Percentiles rank a stretch among this genome's conserved stretches.
Conservation (phyloP, 2,113 vertebrate genomes). For the Protobothrops mucrosquamatus region DNA sequence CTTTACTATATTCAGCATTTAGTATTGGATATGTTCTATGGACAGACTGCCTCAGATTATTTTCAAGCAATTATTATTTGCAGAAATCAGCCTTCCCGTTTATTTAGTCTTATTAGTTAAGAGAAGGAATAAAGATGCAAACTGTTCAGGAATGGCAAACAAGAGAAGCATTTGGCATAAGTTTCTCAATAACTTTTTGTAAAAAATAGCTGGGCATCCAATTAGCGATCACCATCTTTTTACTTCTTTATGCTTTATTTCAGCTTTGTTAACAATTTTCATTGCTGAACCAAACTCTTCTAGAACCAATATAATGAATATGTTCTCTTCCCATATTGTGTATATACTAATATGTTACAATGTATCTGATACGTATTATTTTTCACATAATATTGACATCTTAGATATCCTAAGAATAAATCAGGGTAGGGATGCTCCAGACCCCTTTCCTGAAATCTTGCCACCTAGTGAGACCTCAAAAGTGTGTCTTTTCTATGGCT, state of each 20-base stretch:
- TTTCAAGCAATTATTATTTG: background rate
- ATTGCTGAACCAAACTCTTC: background rate
- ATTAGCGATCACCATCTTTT: background rate
- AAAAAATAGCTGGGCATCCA: background rate
- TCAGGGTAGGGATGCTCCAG: background rate
- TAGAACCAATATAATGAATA: background rate
- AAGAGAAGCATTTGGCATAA: background rate
- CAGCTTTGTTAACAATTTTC: background rate
- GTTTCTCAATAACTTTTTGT: background rate
- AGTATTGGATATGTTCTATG: background rate
- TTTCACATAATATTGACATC: background rate
- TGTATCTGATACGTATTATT: background rate
- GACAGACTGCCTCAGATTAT: background rate
- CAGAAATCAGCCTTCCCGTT: background rate
- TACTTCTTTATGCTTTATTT: background rate
- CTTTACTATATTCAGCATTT: background rate
- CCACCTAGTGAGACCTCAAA: background rate
- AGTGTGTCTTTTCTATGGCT: background rate
- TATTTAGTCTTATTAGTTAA: background rate
- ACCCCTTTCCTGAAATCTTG: background rate
- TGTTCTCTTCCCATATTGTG: background rate
- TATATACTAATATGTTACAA: background rate
- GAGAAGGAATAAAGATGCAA: background rate
- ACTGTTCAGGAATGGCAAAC: background rate
- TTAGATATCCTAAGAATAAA: background rate